Base-by-base conservation (phyloP, 1,140 invertebrate genomes). In the Euwallacea fornicatus region DNA sequence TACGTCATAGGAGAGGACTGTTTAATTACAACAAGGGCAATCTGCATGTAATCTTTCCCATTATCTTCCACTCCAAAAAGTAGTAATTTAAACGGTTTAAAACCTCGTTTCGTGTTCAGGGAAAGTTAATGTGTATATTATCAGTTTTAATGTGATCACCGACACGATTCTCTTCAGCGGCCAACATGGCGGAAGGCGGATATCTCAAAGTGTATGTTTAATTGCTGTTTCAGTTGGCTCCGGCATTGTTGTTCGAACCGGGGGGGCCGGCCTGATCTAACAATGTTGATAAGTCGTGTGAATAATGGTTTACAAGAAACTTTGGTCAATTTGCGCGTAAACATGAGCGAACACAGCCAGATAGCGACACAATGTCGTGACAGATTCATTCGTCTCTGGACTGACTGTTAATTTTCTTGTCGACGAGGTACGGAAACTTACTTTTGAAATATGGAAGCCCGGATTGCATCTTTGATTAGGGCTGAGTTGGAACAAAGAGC, bases 121-220 rank as follows among this genome's bases (percentile, higher is more conserved):
- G 66, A 69, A 71, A 73, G 75, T 76, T 76, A 77, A 76, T 77
- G 74, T 74, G 72, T 75, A 68, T 74, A 75, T 77, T 76, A 77
- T 77, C 76, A 76, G 76, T 77, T 73, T 74, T 72, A 76, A 75
- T 78, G 75, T 69, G 62, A 72, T 66, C 69, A 44, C 63, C 66
- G 66, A 74, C 77, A 76, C 77, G 78, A 78, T 78, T 76, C 71
- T 77, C 76, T 79, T 76, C 76, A 72, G 74, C 74, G 74, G 74
- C 69, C 77, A 77, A 77, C 75, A 72, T 78, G 76, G 73, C 76
- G 78, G 78, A 79, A 79, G 78, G 75, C 76, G 78, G 77, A 79
- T 79, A 79, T 79, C 77, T 79, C 77, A 75, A 76, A 33, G 21
- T 78, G 78, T 77, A 79, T 77, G 78, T 74, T 77, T 78, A 79